Evolutionary conservation across 2,888 invertebrate species (phyloP), one percentile per base, ranked within the genome.

Genomic region (Sesia apiformis): DNA sequence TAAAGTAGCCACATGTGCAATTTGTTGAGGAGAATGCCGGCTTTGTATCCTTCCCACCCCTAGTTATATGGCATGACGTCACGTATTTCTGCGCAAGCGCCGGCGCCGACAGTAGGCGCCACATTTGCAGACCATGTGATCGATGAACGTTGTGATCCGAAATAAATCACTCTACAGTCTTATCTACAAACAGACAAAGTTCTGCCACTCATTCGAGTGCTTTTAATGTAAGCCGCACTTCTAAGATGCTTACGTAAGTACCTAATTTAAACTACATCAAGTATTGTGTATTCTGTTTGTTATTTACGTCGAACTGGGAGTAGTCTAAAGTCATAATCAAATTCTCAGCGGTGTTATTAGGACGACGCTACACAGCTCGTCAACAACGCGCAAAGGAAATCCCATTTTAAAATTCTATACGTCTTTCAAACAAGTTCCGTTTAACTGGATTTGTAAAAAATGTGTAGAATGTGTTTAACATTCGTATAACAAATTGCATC

Each of bases 81-180:
- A 46, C 3, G 46, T n/a, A 6, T 7, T 46, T 46, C 23, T 8
- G 46, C 46, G 46, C 8, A 46, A n/a, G 76, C 73, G 71, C 77
- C 70, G 76, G 76, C 78, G 79, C 73, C 74, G 69, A 70, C 63
- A 70, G 68, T 63, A 64, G 84, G 81, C 86, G 83, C 81, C 82
- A 79, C 78, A 85, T 82, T 86, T 84, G 86, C 78, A 72, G 72
- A 69, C 74, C 87, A 87, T 80, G 81, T 86, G 86, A 84, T 79
- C 72, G 69, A 76, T 71, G 40, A 40, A 59, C 68, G 72, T 63
- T 66, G 69, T 74, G 74, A 72, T 72, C 76, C 63, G 63, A 80
- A 80, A 83, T 84, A 84, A 84, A 81, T 80, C 78, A 80, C 69
- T 73, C 69, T 67, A 70, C 70, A 73, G 71, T 74, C 72, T 76